phyloP scores from a whole-genome alignment of 2,888 invertebrate genomes.

The Ochropleura plecta region DNA sequence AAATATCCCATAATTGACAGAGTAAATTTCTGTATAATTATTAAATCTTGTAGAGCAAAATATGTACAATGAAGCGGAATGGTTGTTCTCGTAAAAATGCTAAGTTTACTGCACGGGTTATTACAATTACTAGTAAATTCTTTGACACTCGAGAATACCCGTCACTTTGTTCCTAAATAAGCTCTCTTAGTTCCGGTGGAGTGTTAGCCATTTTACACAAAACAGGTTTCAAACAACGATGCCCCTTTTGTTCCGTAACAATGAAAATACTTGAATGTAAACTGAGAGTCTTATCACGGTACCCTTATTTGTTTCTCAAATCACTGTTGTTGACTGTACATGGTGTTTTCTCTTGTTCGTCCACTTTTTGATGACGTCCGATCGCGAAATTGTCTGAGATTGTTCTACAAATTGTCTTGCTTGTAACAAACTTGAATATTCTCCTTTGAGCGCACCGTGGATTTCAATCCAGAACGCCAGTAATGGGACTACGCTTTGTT shows the following conservation, averaged over 20 bases:
- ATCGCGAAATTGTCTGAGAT: constrained; percentile 57
- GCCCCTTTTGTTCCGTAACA: constrained; percentile 83
- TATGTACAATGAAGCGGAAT: constrained; percentile 12
- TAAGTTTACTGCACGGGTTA: constrained; percentile 35
- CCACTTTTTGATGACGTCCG: constrained; percentile 61
- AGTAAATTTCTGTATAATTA: constrained; percentile 14
- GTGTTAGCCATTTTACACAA: constrained; percentile 83
- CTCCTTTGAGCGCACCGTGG: constrained; percentile 54
- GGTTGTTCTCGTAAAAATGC: constrained; percentile 38
- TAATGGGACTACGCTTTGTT: constrained; percentile 53
- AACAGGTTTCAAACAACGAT: constrained; percentile 82
- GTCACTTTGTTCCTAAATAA: constrained; percentile 69
- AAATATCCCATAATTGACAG: too few relatives aligned
- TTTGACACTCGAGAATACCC: constrained; percentile 60
- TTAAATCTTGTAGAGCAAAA: constrained; percentile 7
- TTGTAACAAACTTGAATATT: constrained; percentile 62
- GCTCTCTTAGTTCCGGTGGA: constrained; percentile 62
- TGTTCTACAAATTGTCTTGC: constrained; percentile 62
- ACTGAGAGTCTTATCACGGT: constrained; percentile 83
- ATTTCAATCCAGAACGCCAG: constrained; percentile 47
- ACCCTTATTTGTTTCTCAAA: constrained; percentile 84
- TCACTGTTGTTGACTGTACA: constrained; percentile 81
- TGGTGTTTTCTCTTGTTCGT: constrained; percentile 70
- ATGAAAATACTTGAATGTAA: constrained; percentile 84
- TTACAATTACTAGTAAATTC: constrained; percentile 58